Evolutionary conservation across 2,797 vertebrate species (phyloP).

Genomic region (Nasua narica): DNA sequence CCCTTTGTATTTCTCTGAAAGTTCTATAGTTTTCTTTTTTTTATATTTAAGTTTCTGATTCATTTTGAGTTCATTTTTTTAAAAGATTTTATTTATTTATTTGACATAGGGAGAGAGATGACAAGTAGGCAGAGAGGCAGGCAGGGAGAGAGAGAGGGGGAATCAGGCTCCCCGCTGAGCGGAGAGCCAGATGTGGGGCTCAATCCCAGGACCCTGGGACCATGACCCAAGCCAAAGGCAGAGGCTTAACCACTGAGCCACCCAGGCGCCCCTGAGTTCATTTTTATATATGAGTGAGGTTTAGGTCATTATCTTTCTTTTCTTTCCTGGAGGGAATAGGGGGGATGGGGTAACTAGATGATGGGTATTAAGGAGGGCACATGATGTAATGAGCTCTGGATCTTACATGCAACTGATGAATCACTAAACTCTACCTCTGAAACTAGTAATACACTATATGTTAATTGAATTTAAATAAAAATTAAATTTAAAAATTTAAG

Average conservation of each 20-base stretch:
- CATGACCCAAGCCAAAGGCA: too few species aligned
- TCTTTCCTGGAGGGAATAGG: not conserved
- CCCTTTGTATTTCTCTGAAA: not conserved
- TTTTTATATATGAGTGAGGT: not conserved
- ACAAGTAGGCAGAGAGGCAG: too few species aligned
- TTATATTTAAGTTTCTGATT: not conserved
- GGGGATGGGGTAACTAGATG: not conserved
- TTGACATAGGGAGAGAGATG: too few species aligned
- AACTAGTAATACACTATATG: not conserved
- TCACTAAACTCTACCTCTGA: not conserved
- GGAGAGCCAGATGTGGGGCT: too few species aligned
- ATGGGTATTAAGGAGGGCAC: not conserved
- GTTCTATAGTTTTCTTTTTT: not conserved
- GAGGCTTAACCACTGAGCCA: too few species aligned
- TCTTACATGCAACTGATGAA: not conserved
- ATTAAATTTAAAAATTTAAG: not conserved
- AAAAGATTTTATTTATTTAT: too few species aligned
- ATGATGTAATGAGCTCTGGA: not conserved
- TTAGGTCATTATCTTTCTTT: not conserved
- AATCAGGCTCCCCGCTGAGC: too few species aligned
- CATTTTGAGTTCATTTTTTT: too few species aligned
- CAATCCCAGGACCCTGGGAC: too few species aligned
- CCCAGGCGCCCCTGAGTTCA: too few species aligned
- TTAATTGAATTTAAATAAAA: not conserved
- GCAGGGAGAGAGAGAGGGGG: too few species aligned